These are phyloP conservation scores for Barnardius zonarius DNA, from an alignment of 2,113 vertebrate species.

Conservation along the genomic window DNA sequence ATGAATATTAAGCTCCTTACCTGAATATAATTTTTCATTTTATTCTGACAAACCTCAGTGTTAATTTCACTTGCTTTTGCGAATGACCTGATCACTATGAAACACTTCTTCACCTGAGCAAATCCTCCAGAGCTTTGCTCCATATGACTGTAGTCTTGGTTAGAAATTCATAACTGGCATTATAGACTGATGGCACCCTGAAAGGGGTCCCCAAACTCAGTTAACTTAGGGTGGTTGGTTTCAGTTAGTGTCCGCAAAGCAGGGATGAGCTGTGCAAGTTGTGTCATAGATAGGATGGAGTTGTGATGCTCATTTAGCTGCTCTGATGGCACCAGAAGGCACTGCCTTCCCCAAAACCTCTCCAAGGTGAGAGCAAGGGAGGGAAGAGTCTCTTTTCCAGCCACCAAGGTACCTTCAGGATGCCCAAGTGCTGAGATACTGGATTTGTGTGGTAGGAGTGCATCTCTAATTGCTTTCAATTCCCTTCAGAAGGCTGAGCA, in stretches of 20 bases:
- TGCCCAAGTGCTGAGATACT: not conserved
- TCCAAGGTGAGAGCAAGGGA: not conserved
- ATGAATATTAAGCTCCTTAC: not conserved
- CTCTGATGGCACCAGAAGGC: not conserved
- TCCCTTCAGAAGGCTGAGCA: not conserved
- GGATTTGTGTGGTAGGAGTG: not conserved
- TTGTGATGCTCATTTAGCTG: not conserved
- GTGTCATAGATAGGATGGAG: not conserved
- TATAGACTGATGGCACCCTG: not conserved
- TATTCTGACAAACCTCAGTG: not conserved
- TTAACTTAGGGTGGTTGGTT: not conserved
- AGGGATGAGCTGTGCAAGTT: not conserved
- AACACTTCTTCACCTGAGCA: not conserved
- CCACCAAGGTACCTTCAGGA: not conserved
- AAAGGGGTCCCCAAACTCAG: not conserved
- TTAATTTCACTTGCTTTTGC: not conserved
- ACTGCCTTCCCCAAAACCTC: not conserved
- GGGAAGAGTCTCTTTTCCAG: not conserved
- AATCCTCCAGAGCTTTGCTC: not conserved
- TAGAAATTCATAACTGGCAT: not conserved
- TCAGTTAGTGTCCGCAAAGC: rapidly evolving
- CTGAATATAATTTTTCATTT: not conserved
- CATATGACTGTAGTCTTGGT: not conserved
- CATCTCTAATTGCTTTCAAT: not conserved
- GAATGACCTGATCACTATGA: not conserved